Percentiles rank a stretch among this genome's conserved stretches.
Conservation (phyloP, 2,113 vertebrate genomes). For the Verasper variegatus region DNA sequence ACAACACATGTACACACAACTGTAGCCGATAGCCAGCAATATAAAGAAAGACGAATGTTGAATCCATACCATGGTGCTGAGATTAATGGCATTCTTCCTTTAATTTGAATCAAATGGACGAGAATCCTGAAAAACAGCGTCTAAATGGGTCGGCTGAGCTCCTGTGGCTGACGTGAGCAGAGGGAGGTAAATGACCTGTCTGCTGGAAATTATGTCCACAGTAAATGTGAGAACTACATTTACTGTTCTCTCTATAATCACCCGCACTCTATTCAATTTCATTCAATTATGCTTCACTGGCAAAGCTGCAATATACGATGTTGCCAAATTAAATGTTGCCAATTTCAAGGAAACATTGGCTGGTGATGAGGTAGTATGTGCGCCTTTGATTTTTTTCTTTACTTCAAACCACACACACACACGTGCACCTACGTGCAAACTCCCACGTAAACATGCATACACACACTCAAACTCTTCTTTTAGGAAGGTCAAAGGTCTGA, state of each 20-base stretch:
- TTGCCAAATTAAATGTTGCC: conserved; percentile 53
- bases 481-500: conserved; percentile 49
- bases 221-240: conserved; percentile 67
- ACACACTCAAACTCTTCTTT: conserved; percentile 30
- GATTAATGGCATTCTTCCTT: conserved; percentile 50
- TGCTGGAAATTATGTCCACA: conserved; percentile 60
- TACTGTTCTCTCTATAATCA: conserved; percentile 60
- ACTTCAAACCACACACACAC: not conserved
- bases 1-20: conserved; percentile 10
- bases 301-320: conserved; percentile 42
- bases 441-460: conserved; percentile 2
- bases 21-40: conserved; percentile 1
- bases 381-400: not conserved
- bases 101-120: conserved; percentile 59
- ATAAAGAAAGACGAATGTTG: conserved; percentile 22
- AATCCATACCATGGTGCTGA: conserved; percentile 35
- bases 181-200: conserved; percentile 64
- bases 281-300: conserved; percentile 58
- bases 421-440: not conserved
- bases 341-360: conserved; percentile 30
- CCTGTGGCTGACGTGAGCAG: conserved; percentile 28
- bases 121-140: conserved; percentile 48
- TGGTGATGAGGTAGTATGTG: conserved; percentile 23
- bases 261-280: conserved; percentile 46
- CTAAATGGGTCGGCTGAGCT: conserved; percentile 49